Base-by-base conservation (phyloP, 2,888 invertebrate genomes). In the Drosophila parthenogenetica region DNA sequence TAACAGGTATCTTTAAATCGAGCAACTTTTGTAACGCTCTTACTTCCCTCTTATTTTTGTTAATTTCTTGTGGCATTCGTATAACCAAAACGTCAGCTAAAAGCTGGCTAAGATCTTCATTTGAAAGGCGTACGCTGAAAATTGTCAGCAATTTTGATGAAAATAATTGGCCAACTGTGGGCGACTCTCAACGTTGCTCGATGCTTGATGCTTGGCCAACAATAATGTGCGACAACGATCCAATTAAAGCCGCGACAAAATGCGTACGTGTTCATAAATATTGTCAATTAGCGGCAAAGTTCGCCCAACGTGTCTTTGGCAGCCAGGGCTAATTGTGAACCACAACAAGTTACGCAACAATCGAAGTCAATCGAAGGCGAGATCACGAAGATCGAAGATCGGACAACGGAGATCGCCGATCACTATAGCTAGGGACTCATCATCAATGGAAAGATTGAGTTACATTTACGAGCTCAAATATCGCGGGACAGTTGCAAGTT, bases 201-300 rank as follows among this genome's bases (percentile, higher is more conserved):
- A 35, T 39, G 49, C 10, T 16, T 16, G 32, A 32, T 8, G 35
- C 16, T 81, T 73, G 85, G 79, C 67, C 35, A 35, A 32, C 48
- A 49, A 49, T 16, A 67, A 66, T 53, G 43, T 35, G 53, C 78
- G 72, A 75, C 66, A 60, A 74, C 63, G 75, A 71, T 73, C 87
- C 89, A 89, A 89, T 87, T 85, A 87, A 81, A 80, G 73, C 70
- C 81, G 81, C 89, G 84, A 84, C 87, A 87, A 77, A 87, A 79
- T 82, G 76, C 71, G 89, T 84, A 89, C 89, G 90, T 90, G 90
- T 90, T 89, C 89, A 89, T 90, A 89, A 90, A 89, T 89, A 87
- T 78, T 90, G 90, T 90, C 89, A 89, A 89, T 89, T 89, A 90
- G 84, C 75, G 80, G 58, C 35, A 32, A 66, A 66, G 69, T 46